Conservation (phyloP, 1,140 invertebrate species). For the Cephus cinctus region DNA sequence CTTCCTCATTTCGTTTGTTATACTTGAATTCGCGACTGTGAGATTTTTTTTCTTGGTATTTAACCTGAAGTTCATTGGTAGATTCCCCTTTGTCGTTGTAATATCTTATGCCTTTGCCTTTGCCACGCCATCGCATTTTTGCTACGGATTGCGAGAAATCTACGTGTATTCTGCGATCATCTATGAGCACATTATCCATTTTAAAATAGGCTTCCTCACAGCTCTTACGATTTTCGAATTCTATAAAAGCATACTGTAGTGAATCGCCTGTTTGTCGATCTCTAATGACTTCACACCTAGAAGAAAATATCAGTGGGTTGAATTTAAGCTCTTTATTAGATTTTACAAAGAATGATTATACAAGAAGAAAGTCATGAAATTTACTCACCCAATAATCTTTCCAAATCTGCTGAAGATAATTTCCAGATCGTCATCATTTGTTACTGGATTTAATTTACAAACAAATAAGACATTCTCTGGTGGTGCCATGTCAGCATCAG, state of each 20-base stretch:
- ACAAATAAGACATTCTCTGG: slow-evolving; percentile 99
- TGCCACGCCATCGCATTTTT: slow-evolving; percentile 86
- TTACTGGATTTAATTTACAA: slow-evolving; percentile 99
- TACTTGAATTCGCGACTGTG: no score
- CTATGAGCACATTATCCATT: slow-evolving; percentile 99
- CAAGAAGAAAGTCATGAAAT: slow-evolving; percentile 10
- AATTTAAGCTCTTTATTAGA: slow-evolving; percentile 1
- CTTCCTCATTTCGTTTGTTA: no score
- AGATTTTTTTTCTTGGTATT: no score
- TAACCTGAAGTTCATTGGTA: no score
- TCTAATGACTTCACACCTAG: slow-evolving; percentile 93
- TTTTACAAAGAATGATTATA: slow-evolving; percentile 4
- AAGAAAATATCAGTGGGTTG: slow-evolving; percentile 27
- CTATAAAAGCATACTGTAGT: slow-evolving; percentile 98
- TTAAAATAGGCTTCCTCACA: slow-evolving; percentile 99
- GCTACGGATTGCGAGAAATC: slow-evolving; percentile 99
- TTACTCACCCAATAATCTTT: slow-evolving; percentile 72
- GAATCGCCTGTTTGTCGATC: slow-evolving; percentile 93
- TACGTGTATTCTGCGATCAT: slow-evolving; percentile 97
- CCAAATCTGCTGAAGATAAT: slow-evolving; percentile 98
- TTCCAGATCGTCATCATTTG: slow-evolving; percentile 95
- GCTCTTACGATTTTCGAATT: slow-evolving; percentile 92
- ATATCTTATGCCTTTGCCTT: slow-evolving; percentile 71
- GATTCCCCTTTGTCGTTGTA: slow-evolving; percentile 26
- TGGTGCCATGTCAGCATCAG: slow-evolving; percentile 94